Conservation (phyloP, 2,888 invertebrate species). For the Leptogaster cylindrica region DNA sequence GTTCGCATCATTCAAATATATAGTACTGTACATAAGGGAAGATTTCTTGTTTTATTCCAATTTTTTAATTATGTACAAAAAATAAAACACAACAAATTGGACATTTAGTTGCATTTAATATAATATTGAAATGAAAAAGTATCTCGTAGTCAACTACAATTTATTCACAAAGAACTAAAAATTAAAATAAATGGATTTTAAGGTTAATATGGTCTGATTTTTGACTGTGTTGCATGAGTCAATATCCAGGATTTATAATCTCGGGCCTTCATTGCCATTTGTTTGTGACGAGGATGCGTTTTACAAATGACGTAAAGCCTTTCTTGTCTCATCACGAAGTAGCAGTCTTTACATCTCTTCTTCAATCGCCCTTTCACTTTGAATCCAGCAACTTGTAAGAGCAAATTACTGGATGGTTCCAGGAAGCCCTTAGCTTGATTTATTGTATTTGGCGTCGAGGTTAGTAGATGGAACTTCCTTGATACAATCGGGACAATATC, state of each 20-base stretch:
- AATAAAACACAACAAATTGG: not conserved
- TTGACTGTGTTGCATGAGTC: slow-evolving; percentile 74
- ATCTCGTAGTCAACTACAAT: not conserved
- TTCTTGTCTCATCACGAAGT: slow-evolving; percentile 71
- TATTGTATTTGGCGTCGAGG: not conserved
- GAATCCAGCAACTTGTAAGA: slow-evolving; percentile 66
- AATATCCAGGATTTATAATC: slow-evolving; percentile 77
- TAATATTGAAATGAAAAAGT: not conserved
- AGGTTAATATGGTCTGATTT: slow-evolving; percentile 56
- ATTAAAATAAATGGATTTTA: not conserved
- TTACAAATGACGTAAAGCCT: slow-evolving; percentile 77
- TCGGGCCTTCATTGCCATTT: slow-evolving; percentile 73
- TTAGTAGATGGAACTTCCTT: not conserved
- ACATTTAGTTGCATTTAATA: not conserved
- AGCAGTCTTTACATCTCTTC: slow-evolving; percentile 81
- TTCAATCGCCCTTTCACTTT: slow-evolving; percentile 74
- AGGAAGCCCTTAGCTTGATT: not conserved
- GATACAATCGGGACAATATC: not conserved
- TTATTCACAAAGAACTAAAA: too few species aligned
- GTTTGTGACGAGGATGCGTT: slow-evolving; percentile 80
- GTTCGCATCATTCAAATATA: slow-evolving; percentile 21
- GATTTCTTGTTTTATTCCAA: not conserved
- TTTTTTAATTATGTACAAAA: not conserved
- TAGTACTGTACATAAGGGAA: slow-evolving; percentile 10
- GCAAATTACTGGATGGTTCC: slow-evolving; percentile 53